These are phyloP conservation scores for Caenorhabditis sp. DNA, from an alignment of 2,888 invertebrate species.

Conservation along the genomic window DNA sequence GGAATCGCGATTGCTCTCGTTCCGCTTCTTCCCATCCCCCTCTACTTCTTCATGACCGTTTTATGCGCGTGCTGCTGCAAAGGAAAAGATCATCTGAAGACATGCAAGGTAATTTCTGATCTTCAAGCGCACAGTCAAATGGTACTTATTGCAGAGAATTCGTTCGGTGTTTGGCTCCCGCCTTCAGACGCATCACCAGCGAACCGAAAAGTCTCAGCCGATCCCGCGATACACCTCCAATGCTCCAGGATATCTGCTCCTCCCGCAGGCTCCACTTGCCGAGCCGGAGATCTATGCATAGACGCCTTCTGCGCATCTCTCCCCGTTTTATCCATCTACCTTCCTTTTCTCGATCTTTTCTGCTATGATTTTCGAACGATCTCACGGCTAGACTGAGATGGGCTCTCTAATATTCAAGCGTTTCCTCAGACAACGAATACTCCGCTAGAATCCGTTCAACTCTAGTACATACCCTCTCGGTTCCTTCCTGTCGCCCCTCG, in stretches of 20 bases:
- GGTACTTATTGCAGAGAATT: constrained; percentile 71
- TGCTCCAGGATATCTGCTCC: constrained; percentile 78
- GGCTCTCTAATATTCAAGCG: not conserved
- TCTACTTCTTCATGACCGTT: constrained; percentile 73
- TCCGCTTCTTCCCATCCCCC: constrained; percentile 77
- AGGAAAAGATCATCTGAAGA: constrained; percentile 48
- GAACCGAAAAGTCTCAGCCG: constrained; percentile 55
- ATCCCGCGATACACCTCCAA: constrained; percentile 72
- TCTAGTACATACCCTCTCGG: constrained; percentile 35
- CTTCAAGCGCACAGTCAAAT: not conserved
- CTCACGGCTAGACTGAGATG: constrained; percentile 21
- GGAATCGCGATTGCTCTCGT: constrained; percentile 75
- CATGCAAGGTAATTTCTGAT: constrained; percentile 43
- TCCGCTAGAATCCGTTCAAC: constrained; percentile 3
- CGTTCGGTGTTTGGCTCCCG: constrained; percentile 72
- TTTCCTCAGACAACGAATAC: not conserved
- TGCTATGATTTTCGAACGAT: constrained; percentile 42
- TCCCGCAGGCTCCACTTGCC: constrained; percentile 77
- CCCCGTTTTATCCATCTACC: not conserved
- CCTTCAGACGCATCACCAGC: constrained; percentile 59
- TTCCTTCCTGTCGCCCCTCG: constrained; percentile 5
- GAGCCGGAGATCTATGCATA: constrained; percentile 72
- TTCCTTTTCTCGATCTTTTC: constrained; percentile 20
- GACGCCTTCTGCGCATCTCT: not conserved
- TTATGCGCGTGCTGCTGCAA: constrained; percentile 69